Evolutionary conservation across 2,888 invertebrate species (phyloP), one percentile per base, ranked within the genome.

Genomic region (Xestia sexstrigata): DNA sequence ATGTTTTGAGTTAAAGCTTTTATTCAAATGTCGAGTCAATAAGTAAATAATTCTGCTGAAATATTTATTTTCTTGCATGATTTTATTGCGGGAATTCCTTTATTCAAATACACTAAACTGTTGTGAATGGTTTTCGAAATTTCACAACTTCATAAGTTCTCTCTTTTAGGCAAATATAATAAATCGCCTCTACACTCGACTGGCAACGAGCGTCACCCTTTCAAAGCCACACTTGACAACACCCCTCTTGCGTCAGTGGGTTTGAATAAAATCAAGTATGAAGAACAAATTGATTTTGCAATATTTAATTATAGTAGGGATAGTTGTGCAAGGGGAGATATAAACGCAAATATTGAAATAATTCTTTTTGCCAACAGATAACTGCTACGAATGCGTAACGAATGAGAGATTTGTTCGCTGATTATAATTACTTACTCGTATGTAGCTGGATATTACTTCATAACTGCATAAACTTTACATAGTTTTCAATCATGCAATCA

Each of bases 381-480:
- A 42, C 23, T 45, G 63, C 39, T 23, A 49, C 17, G 9, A 52
- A 52, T 47, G 70, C 74, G 69, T 70, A 70, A 62, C 81, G 66
- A 74, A 82, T 66, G 0, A 26, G 20, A 35, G 65, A 84, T 79
- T 80, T 55, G 55, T 62, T 74, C 52, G 23, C 42, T 55, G 68
- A 81, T 79, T 55, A 35, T 80, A 80, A 78, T 84, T 66, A n/a
- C 47, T 2, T 6, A n/a, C n/a, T n/a, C n/a, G n/a, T n/a, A 15
- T 62, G 49, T 60, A 23, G 74, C 30, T 69, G 15, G 23, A 30
- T 63, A 26, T 76, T 78, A 69, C 55, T 82, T 42, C 55, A 77
- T 26, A 63, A 42, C 20, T 9, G n/a, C 6, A 17, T 42, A n/a
- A 17, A 23, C 17, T 47, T 55, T 62, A 11, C 15, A n/a, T 20